Evolutionary conservation across 2,888 invertebrate genomes (phyloP).

Genomic region (Parnassius mnemosyne): DNA sequence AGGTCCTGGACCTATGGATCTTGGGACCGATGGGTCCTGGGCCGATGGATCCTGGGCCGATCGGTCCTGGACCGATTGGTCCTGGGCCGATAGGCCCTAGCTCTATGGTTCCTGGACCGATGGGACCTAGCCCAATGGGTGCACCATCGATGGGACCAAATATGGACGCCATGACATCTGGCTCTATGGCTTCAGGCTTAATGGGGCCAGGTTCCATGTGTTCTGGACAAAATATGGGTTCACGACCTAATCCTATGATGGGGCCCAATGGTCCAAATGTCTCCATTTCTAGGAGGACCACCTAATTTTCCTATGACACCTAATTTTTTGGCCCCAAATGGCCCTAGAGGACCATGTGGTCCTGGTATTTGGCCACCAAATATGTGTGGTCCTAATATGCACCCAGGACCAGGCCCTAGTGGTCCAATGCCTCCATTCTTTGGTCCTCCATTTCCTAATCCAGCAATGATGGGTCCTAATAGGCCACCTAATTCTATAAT

Average conservation of each 20-base stretch:
- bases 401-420: conserved; percentile 42
- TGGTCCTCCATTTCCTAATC: conserved; percentile 46
- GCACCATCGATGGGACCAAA: conserved; percentile 19
- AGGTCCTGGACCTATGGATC: conserved; percentile 36
- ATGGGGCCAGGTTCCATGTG: conserved; percentile 36
- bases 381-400: conserved; percentile 48
- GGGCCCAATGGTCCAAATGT: conserved; percentile 45
- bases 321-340: conserved; percentile 67
- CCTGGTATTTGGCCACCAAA: conserved; percentile 46
- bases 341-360: conserved; percentile 58
- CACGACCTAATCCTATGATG: conserved; percentile 32
- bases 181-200: conserved; percentile 17
- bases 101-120: no score
- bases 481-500: conserved; percentile 55
- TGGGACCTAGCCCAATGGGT: conserved; percentile 32
- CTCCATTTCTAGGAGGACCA: conserved; percentile 59
- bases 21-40: conserved; percentile 34
- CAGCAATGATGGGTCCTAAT: conserved; percentile 46
- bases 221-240: conserved; percentile 36
- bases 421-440: conserved; percentile 51
- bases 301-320: conserved; percentile 67
- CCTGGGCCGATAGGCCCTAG: no score
- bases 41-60: conserved; percentile 31
- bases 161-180: conserved; percentile 27
- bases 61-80: conserved; percentile 34